A percentile compares a stretch with the other conserved stretches of the same genome.
phyloP scores from a whole-genome alignment of 2,113 vertebrate species.

The Sebastes schlegelii region DNA sequence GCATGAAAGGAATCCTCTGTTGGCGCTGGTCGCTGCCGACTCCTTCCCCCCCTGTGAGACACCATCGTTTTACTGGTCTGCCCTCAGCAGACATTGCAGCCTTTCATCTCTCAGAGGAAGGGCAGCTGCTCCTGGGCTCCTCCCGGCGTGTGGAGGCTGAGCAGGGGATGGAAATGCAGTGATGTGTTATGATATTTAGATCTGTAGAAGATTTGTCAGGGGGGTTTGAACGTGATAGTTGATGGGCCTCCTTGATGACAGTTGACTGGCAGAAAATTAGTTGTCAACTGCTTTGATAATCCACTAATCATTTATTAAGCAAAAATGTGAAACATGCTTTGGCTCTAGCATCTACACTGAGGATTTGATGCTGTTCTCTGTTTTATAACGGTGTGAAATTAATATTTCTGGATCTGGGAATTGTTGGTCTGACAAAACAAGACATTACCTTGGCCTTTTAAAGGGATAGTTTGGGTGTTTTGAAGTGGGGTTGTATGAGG shows the following conservation, averaged over 20 bases:
- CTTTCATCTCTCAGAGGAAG: slow-evolving; percentile 68
- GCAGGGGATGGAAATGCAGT: not conserved
- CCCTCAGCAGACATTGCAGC: slow-evolving; percentile 56
- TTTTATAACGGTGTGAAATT: not conserved
- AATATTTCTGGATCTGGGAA: too few species aligned
- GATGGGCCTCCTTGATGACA: not conserved
- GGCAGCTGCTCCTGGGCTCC: slow-evolving; percentile 54
- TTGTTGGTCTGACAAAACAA: not conserved
- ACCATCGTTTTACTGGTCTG: slow-evolving; percentile 58
- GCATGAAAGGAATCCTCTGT: slow-evolving; percentile 77
- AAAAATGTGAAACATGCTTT: not conserved
- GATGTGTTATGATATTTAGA: not conserved
- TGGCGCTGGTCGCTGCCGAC: slow-evolving; percentile 34
- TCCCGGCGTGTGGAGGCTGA: not conserved
- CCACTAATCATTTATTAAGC: not conserved
- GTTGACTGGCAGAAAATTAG: not conserved
- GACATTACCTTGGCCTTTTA: not conserved
- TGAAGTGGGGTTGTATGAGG: too few species aligned
- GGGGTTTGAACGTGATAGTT: not conserved
- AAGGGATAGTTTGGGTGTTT: too few species aligned
- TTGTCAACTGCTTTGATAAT: not conserved
- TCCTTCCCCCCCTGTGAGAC: slow-evolving; percentile 37
- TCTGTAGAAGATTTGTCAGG: not conserved
- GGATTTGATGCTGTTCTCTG: not conserved
- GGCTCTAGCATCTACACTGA: not conserved